Conservation (phyloP, 2,113 vertebrate species). For the Heteronetta atricapilla region DNA sequence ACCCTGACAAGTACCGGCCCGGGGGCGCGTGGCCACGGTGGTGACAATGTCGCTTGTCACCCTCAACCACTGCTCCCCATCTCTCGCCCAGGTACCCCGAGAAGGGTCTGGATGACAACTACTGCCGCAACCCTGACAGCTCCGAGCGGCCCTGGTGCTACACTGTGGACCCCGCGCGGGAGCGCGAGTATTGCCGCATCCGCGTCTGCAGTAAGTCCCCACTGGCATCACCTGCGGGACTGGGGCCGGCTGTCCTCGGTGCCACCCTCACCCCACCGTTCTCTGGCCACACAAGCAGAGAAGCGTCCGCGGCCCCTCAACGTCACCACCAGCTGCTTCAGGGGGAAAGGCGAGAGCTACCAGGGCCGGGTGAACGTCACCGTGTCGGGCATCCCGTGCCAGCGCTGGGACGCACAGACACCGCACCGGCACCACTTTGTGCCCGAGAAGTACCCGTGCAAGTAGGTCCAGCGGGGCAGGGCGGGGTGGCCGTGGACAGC, state of each 20-base stretch:
- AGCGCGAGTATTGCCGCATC: slow-evolving; percentile 89
- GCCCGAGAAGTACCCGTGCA: slow-evolving; percentile 84
- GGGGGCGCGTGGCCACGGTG: neutral
- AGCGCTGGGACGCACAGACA: slow-evolving; percentile 89
- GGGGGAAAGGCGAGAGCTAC: slow-evolving; percentile 89
- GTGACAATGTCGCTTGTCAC: neutral
- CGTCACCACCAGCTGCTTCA: slow-evolving; percentile 82
- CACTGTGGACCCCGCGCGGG: slow-evolving; percentile 80
- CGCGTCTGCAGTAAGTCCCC: slow-evolving; percentile 84
- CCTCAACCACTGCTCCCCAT: neutral
- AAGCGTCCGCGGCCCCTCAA: slow-evolving; percentile 31
- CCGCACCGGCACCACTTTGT: slow-evolving; percentile 89
- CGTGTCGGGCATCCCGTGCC: slow-evolving; percentile 87
- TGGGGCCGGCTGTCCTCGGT: rapidly evolving
- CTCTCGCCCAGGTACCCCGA: slow-evolving; percentile 87
- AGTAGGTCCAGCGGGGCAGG: slow-evolving; percentile 73
- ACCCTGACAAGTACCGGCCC: slow-evolving; percentile 86
- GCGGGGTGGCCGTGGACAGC: neutral
- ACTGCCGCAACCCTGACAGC: slow-evolving; percentile 94
- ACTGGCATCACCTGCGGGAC: rapidly evolving
- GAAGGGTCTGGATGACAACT: slow-evolving; percentile 93
- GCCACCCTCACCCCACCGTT: neutral
- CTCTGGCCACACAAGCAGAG: slow-evolving; percentile 52
- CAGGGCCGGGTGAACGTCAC: slow-evolving; percentile 88
- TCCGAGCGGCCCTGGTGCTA: slow-evolving; percentile 96